Percentiles rank a stretch among this genome's conserved stretches.
Conservation (phyloP, 64 coral and sea anemone genomes). For the Astreopora myriophthalma region DNA sequence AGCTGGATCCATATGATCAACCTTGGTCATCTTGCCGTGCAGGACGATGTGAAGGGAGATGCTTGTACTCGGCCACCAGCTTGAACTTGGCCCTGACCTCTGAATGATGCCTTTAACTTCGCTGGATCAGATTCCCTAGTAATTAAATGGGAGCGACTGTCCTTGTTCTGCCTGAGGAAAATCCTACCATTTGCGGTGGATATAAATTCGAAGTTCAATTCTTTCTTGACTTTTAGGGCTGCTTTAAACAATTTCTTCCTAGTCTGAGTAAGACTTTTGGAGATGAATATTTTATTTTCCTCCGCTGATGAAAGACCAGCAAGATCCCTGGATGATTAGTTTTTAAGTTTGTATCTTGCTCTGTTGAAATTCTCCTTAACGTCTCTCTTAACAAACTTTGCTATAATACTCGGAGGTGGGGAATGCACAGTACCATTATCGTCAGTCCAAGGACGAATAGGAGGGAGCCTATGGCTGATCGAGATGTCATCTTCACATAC, state of each 20-base stretch:
- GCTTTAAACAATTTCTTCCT: constrained; percentile 45
- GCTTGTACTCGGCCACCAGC: not conserved
- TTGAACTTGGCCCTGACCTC: not conserved
- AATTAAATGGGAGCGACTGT: constrained; percentile 20
- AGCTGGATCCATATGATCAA: constrained; percentile 1
- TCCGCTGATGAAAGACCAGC: not conserved
- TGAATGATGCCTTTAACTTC: constrained; percentile 24
- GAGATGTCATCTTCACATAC: not conserved
- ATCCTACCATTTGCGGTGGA: constrained; percentile 57
- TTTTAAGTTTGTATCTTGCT: constrained; percentile 53
- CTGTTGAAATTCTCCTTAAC: constrained; percentile 30
- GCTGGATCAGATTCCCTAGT: constrained; percentile 38
- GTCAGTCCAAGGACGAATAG: constrained; percentile 4
- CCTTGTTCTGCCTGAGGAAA: constrained; percentile 16
- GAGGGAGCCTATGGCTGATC: constrained; percentile 8
- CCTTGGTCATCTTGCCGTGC: constrained; percentile 1
- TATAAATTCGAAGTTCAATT: constrained; percentile 53
- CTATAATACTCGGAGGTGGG: constrained; percentile 16
- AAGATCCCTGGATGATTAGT: constrained; percentile 28
- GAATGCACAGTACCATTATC: not conserved
- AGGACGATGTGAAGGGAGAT: not conserved
- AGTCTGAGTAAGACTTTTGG: constrained; percentile 19
- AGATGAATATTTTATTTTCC: constrained; percentile 25
- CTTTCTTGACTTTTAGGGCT: constrained; percentile 60
- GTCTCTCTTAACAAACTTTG: constrained; percentile 25